Evolutionary conservation across 2,797 vertebrate species (phyloP).

Genomic region (Bryconaethiops microstoma): DNA sequence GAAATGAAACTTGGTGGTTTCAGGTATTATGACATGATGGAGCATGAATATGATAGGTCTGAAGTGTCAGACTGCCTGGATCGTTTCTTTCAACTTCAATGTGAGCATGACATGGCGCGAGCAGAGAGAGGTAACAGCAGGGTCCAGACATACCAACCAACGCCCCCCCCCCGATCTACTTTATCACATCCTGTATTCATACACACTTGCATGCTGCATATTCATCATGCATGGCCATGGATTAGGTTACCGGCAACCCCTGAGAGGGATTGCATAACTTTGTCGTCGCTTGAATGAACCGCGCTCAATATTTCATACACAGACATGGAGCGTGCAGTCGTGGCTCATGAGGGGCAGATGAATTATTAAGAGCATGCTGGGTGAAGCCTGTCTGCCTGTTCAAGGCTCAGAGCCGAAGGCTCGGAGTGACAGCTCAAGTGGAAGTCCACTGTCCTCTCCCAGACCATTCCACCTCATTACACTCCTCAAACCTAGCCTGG

Average conservation of each 20-base stretch:
- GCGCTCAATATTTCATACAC: conserved; percentile 50
- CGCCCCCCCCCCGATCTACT: not conserved
- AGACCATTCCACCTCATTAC: conserved; percentile 23
- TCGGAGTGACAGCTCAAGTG: conserved; percentile 30
- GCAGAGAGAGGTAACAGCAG: conserved; percentile 7
- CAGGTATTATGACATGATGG: not conserved
- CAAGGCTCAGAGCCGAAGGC: conserved; percentile 4
- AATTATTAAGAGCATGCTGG: conserved; percentile 54
- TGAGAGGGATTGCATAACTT: conserved; percentile 40
- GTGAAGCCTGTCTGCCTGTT: conserved; percentile 36
- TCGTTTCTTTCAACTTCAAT: conserved; percentile 24
- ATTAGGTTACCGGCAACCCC: conserved; percentile 27
- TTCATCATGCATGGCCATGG: not conserved
- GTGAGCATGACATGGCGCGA: conserved; percentile 10
- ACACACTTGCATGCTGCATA: not conserved
- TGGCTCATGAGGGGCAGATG: conserved; percentile 37
- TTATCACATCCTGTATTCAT: not conserved
- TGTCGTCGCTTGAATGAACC: conserved; percentile 23
- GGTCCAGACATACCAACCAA: not conserved
- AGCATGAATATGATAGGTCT: conserved; percentile 11
- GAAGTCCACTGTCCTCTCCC: conserved; percentile 28
- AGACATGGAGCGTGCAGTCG: conserved; percentile 46
- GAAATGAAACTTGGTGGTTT: not conserved
- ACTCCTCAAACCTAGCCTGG: not conserved
- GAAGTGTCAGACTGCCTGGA: conserved; percentile 30